Percentiles rank a stretch among this genome's conserved stretches.
phyloP scores from a whole-genome alignment of 2,113 vertebrate genomes.

The Pachyramphus minor region DNA sequence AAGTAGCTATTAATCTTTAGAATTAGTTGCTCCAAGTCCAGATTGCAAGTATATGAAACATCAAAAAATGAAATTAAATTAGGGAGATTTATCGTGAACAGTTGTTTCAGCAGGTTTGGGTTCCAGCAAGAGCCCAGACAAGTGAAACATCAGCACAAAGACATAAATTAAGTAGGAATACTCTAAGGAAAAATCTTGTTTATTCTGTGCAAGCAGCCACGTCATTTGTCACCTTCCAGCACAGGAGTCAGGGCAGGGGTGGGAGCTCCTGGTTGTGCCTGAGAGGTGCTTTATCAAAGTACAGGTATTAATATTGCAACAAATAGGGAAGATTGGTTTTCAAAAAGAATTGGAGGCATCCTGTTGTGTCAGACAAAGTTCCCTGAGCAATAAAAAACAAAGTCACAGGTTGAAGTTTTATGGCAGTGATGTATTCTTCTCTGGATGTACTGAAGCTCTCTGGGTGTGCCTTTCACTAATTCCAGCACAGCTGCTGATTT shows the following conservation, averaged over 20 bases:
- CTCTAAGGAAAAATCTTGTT: neutral
- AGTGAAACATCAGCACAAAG: neutral
- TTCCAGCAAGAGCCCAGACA: neutral
- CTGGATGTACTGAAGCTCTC: neutral
- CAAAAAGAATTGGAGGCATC: neutral
- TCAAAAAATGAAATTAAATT: slow-evolving; percentile 1
- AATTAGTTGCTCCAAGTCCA: slow-evolving; percentile 1
- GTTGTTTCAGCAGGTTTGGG: neutral
- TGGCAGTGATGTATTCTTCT: neutral
- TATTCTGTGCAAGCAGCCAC: neutral
- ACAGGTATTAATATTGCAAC: neutral
- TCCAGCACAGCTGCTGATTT: neutral
- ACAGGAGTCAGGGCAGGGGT: neutral
- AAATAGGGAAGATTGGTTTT: neutral
- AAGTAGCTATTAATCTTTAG: neutral
- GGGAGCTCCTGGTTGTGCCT: neutral
- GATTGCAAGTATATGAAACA: neutral
- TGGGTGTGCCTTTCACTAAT: neutral
- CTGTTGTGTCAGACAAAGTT: neutral
- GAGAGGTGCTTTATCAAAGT: neutral
- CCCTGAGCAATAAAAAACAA: neutral
- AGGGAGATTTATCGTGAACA: neutral
- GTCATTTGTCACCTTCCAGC: neutral
- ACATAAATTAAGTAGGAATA: neutral
- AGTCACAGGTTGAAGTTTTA: neutral